phyloP scores from a whole-genome alignment of 1,140 invertebrate species.

The Thalassaphorura encarpata region DNA sequence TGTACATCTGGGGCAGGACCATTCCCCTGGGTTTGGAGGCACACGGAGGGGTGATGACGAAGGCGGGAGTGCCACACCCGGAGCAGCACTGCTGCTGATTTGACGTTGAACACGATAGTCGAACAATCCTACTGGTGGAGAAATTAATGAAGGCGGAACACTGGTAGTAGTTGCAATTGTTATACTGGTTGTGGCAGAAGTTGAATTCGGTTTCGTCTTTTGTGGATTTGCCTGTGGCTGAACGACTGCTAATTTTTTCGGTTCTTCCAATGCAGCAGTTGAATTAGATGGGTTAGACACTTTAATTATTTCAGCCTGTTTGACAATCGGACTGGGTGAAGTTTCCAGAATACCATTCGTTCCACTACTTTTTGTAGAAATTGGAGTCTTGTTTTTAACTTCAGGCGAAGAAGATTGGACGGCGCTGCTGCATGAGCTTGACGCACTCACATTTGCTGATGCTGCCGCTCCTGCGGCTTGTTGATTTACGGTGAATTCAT shows the following conservation, averaged over 20 bases:
- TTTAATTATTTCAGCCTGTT: background rate
- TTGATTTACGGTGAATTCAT: conserved; percentile 29
- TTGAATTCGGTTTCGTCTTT: background rate
- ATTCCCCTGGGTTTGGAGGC: conserved; percentile 30
- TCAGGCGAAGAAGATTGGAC: background rate
- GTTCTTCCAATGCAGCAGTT: conserved; percentile 8
- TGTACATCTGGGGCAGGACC: conserved; percentile 46
- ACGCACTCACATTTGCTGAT: background rate
- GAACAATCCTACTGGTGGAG: conserved; percentile 2
- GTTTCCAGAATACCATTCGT: too few species aligned
- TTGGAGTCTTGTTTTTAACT: too few species aligned
- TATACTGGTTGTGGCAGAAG: background rate
- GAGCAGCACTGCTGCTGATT: background rate
- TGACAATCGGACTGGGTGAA: background rate
- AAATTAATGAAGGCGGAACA: background rate
- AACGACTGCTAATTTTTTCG: conserved; percentile 27
- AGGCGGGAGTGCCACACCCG: background rate
- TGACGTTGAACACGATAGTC: background rate
- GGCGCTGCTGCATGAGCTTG: background rate
- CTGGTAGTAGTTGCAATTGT: background rate
- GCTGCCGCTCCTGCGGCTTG: background rate
- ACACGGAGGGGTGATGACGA: background rate
- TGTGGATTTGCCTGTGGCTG: conserved; percentile 21
- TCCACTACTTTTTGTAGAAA: too few species aligned
- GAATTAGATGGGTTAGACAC: background rate